Conservation (phyloP, 2,888 invertebrate species). For the Cephus nigrinus region DNA sequence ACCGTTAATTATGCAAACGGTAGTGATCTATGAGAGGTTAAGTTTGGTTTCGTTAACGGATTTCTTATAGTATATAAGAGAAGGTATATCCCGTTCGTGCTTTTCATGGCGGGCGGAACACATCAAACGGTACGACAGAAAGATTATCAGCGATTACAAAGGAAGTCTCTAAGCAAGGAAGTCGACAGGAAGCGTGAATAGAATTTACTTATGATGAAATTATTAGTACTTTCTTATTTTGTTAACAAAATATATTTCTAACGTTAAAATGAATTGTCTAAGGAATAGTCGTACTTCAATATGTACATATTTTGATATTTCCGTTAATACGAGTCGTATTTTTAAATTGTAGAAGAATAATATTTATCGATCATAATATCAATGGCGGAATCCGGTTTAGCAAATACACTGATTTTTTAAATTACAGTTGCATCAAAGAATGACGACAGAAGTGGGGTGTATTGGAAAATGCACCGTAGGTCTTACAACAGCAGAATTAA, state of each 20-base stretch:
- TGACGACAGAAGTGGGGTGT: conserved; percentile 9
- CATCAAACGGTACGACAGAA: background rate
- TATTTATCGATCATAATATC: background rate
- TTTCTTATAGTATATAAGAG: background rate
- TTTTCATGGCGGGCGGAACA: background rate
- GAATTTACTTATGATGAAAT: background rate
- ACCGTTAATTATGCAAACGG: background rate
- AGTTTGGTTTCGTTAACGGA: background rate
- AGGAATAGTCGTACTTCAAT: background rate
- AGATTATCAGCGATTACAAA: background rate
- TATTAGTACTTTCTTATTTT: background rate
- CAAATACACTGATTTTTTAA: background rate
- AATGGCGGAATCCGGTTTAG: background rate
- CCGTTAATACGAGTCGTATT: background rate
- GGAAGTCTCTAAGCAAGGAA: background rate
- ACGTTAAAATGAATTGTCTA: background rate
- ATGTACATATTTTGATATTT: background rate
- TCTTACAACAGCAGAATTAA: conserved; percentile 9
- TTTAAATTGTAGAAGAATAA: background rate
- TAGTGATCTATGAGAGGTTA: background rate
- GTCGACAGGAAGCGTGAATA: background rate
- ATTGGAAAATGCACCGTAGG: conserved; percentile 20
- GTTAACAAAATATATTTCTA: background rate
- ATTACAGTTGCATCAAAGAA: background rate
- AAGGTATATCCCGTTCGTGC: background rate